phyloP scores from a whole-genome alignment of 2,888 invertebrate species.

The Andrena minutula region DNA sequence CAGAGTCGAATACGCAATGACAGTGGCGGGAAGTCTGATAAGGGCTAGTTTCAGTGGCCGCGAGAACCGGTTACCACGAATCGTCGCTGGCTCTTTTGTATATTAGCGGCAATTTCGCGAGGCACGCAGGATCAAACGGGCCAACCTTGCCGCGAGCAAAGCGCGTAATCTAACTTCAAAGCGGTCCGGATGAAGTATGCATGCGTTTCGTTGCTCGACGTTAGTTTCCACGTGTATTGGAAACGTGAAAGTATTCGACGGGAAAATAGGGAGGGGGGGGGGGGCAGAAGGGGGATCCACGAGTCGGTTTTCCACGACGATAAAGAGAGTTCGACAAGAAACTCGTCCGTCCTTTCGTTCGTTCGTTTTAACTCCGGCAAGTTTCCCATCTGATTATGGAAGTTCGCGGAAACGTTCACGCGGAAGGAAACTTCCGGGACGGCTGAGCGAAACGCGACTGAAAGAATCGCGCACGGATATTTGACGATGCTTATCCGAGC shows the following conservation, averaged over 20 bases:
- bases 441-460: constrained; percentile 22
- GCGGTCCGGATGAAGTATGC: constrained; percentile 7
- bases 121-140: constrained; percentile 35
- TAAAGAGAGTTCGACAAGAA: constrained; percentile 55
- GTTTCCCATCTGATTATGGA: constrained; percentile 62
- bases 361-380: constrained; percentile 44
- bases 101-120: constrained; percentile 51
- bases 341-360: constrained; percentile 30
- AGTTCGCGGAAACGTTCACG: constrained; percentile 52
- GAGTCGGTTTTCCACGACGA: constrained; percentile 48
- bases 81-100: constrained; percentile 41
- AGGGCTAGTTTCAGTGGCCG: neutral
- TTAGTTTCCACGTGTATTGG: constrained; percentile 21
- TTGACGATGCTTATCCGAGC: constrained; percentile 38
- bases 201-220: constrained; percentile 27
- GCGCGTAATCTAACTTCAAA: constrained; percentile 41
- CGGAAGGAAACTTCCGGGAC: constrained; percentile 46
- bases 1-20: constrained; percentile 30
- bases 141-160: constrained; percentile 36
- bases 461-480: constrained; percentile 40
- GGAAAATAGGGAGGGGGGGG: neutral
- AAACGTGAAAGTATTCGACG: constrained; percentile 10
- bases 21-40: neutral
- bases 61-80: constrained; percentile 30
- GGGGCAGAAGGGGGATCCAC: neutral